phyloP scores from a whole-genome alignment of 2,797 vertebrate genomes.

The Coregonus suidteri region DNA sequence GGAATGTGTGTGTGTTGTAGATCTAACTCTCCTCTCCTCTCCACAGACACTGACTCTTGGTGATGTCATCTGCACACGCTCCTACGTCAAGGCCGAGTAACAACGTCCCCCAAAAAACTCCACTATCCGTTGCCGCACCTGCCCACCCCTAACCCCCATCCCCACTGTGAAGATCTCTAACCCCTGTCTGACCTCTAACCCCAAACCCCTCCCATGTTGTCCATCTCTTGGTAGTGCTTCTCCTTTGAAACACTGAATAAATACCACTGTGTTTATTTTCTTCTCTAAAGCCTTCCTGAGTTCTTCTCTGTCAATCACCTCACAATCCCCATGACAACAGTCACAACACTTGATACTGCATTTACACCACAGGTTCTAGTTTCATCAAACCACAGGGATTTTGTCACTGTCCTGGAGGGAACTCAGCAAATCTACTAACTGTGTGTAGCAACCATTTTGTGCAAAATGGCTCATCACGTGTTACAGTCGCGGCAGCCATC shows the following conservation, averaged over 20 bases:
- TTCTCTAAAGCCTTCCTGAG: conserved; percentile 8
- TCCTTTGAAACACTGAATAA: conserved; percentile 64
- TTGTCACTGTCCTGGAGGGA: background rate
- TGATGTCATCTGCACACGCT: conserved; percentile 74
- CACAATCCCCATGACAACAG: background rate
- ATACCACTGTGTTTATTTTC: conserved; percentile 50
- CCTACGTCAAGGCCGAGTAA: conserved; percentile 81
- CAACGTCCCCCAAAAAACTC: conserved; percentile 24
- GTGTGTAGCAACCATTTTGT: background rate
- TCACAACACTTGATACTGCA: background rate
- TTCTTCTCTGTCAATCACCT: background rate
- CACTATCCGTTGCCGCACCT: background rate
- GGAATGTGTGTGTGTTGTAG: too few species aligned
- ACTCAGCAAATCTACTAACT: background rate
- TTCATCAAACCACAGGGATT: background rate
- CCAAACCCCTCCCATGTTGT: conserved; percentile 18
- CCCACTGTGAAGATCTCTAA: conserved; percentile 32
- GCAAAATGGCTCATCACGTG: too few species aligned
- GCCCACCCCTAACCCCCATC: conserved; percentile 21
- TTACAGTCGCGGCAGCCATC: background rate
- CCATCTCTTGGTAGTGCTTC: conserved; percentile 25
- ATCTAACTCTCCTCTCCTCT: conserved; percentile 14
- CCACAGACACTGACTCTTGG: conserved; percentile 87
- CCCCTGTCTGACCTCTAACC: conserved; percentile 21
- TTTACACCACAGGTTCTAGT: background rate